Evolutionary conservation across 2,113 vertebrate genomes (phyloP).

Genomic region (Corythoichthys intestinalis): DNA sequence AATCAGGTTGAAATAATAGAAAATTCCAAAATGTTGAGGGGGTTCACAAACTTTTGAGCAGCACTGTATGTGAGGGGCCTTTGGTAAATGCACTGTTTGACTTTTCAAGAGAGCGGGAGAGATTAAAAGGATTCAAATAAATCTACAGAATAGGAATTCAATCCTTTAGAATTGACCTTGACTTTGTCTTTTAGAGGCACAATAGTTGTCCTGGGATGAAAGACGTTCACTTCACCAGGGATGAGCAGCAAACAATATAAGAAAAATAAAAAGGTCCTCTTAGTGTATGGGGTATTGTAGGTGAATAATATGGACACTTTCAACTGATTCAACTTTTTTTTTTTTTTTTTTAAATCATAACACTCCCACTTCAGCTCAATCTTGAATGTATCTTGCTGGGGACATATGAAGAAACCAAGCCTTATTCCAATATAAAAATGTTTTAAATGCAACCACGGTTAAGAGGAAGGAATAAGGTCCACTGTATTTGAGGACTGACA

Average conservation of each 20-base stretch:
- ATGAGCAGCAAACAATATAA: constrained; percentile 15
- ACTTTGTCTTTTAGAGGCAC: constrained; percentile 14
- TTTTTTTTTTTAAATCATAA: neutral
- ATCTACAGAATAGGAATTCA: constrained; percentile 29
- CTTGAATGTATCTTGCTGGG: no score
- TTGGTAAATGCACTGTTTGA: constrained; percentile 14
- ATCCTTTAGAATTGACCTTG: constrained; percentile 21
- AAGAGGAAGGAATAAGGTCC: neutral
- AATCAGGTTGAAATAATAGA: no score
- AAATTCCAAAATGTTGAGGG: no score
- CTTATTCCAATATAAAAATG: neutral
- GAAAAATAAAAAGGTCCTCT: neutral
- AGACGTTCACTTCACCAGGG: constrained; percentile 3
- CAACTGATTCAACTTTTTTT: neutral
- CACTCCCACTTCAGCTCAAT: no score
- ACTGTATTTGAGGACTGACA: neutral
- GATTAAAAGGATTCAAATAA: constrained; percentile 35
- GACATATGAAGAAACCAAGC: no score
- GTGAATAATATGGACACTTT: neutral
- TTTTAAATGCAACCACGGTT: neutral
- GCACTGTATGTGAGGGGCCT: constrained; percentile 9
- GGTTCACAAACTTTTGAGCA: no score
- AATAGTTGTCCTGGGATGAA: neutral
- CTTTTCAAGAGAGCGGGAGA: constrained; percentile 17
- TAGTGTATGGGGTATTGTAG: neutral